These are phyloP conservation scores for Halcyon malimbica DNA, from an alignment of 2,113 vertebrate species.

Conservation along the genomic window DNA sequence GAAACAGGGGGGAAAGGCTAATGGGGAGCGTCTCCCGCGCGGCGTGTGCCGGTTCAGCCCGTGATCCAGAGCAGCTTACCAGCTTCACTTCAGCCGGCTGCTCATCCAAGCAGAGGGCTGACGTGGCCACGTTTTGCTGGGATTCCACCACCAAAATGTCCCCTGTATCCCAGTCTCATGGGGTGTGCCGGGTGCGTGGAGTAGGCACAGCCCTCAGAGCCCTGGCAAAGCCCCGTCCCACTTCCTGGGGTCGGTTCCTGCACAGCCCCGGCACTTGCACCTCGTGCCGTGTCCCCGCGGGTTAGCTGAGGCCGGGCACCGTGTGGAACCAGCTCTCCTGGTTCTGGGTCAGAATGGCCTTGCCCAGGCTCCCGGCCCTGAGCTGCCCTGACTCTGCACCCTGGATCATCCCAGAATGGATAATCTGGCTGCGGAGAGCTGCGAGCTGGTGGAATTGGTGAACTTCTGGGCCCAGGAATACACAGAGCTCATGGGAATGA, in stretches of 20 bases:
- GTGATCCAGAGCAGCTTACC: neutral
- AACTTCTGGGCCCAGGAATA: neutral
- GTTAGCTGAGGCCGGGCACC: rapidly evolving
- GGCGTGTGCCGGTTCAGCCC: neutral
- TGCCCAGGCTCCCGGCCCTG: neutral
- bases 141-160: rapidly evolving
- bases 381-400: neutral
- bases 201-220: neutral
- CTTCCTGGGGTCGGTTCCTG: neutral
- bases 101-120: neutral
- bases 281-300: rapidly evolving
- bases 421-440: neutral
- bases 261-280: neutral
- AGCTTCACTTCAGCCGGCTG: neutral
- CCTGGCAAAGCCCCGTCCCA: too few species aligned
- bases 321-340: neutral
- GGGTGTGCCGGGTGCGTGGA: neutral
- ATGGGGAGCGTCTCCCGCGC: rapidly evolving
- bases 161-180: rapidly evolving
- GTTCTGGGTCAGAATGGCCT: neutral
- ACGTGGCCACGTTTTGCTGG: rapidly evolving
- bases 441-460: neutral
- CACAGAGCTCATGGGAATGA: rapidly evolving
- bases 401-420: neutral
- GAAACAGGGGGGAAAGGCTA: neutral